A percentile compares a stretch with the other conserved stretches of the same genome.
Conservation (phyloP, 2,797 vertebrate species). For the Sebastes cheni region DNA sequence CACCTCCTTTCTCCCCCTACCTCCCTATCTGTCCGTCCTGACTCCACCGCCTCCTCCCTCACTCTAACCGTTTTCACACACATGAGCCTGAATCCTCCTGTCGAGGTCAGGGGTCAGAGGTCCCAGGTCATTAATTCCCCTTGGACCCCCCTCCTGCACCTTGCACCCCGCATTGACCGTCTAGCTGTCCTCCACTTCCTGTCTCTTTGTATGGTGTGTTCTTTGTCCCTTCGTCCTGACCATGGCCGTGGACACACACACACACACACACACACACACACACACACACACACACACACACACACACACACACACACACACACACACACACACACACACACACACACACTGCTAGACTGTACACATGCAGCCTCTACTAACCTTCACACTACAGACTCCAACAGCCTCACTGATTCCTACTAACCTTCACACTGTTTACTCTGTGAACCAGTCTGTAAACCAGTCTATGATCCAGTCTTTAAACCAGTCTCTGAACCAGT, state of each 20-base stretch:
- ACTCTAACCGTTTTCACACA: conserved; percentile 45
- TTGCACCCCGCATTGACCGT: conserved; percentile 23
- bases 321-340: too few species aligned
- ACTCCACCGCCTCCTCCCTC: conserved; percentile 24
- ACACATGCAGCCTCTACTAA: not conserved
- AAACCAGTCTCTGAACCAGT: rapidly evolving
- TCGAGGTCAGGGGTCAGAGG: conserved; percentile 46
- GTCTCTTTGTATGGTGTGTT: conserved; percentile 17
- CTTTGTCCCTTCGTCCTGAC: conserved; percentile 54
- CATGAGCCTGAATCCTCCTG: conserved; percentile 51
- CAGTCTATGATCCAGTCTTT: rapidly evolving
- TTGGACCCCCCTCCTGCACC: conserved; percentile 5
- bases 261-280: not conserved
- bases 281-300: not conserved
- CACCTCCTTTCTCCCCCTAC: conserved; percentile 4
- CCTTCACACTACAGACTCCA: not conserved
- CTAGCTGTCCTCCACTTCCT: not conserved
- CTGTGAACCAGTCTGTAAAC: too few species aligned
- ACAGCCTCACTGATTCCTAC: not conserved
- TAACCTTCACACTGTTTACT: too few species aligned
- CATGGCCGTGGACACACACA: conserved; percentile 24
- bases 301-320: too few species aligned
- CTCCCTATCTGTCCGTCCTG: conserved; percentile 20
- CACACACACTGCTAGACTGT: not conserved
- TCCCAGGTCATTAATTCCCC: conserved; percentile 47